phyloP scores from a whole-genome alignment of 2,888 invertebrate genomes.

The Cecidostiba fungosa region DNA sequence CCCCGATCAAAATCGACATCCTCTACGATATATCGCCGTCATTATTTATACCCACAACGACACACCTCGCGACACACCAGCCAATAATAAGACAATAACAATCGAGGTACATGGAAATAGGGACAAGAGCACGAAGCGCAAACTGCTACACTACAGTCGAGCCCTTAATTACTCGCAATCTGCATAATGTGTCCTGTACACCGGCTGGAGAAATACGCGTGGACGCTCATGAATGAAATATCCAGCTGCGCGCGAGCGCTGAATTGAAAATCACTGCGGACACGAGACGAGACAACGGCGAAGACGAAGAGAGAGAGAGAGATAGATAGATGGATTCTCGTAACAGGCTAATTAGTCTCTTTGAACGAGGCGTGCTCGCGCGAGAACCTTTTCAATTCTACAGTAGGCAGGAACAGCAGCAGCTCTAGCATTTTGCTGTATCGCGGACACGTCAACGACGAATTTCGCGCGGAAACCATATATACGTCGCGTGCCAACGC shows the following conservation, averaged over 20 bases:
- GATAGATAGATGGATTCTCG: neutral
- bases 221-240: constrained; percentile 54
- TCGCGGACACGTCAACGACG: neutral
- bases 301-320: constrained; percentile 23
- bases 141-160: constrained; percentile 3
- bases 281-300: neutral
- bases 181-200: constrained; percentile 48
- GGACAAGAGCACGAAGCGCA: neutral
- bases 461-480: constrained; percentile 12
- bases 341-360: constrained; percentile 52
- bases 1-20: too few relatives aligned
- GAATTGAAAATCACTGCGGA: constrained; percentile 58
- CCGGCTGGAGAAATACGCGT: neutral
- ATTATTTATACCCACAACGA: neutral
- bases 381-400: constrained; percentile 28
- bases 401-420: neutral
- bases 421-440: neutral
- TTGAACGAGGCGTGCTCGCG: neutral
- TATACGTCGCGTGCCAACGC: neutral
- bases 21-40: too few relatives aligned
- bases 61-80: neutral
- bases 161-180: constrained; percentile 57
- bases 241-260: neutral
- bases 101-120: neutral
- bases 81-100: constrained; percentile 42